These are phyloP conservation scores for Rhagophthalmus giganteus DNA, from an alignment of 2,888 invertebrate species.

Conservation along the genomic window DNA sequence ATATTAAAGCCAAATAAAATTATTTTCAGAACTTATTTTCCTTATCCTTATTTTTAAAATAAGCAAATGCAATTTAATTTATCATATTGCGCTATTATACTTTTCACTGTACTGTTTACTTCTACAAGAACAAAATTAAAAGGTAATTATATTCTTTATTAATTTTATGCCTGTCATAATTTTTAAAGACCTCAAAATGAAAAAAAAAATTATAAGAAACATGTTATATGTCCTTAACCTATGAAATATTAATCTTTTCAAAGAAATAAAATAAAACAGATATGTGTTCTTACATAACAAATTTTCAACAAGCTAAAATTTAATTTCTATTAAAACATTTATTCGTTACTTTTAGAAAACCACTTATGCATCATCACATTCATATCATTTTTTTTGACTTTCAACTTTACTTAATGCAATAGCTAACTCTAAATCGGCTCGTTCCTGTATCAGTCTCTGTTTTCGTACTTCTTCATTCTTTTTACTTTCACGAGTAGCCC, in stretches of 20 bases:
- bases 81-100: no score
- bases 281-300: conserved; percentile 12
- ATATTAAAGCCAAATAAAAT: no score
- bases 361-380: conserved; percentile 10
- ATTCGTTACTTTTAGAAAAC: background rate
- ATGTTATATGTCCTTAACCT: background rate
- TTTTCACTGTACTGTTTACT: no score
- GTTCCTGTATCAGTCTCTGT: conserved; percentile 64
- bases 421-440: conserved; percentile 74
- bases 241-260: background rate
- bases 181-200: no score
- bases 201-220: background rate
- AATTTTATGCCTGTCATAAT: no score
- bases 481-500: conserved; percentile 73
- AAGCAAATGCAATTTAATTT: no score
- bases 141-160: no score
- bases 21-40: no score
- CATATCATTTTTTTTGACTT: conserved; percentile 35
- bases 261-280: conserved; percentile 8
- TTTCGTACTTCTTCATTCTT: conserved; percentile 65
- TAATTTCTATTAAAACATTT: conserved; percentile 13
- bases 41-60: no score
- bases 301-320: conserved; percentile 22
- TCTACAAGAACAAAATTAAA: no score
- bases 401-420: conserved; percentile 67